Evolutionary conservation across 2,888 invertebrate species (phyloP).

Genomic region (Dorcus parallelipipedus): DNA sequence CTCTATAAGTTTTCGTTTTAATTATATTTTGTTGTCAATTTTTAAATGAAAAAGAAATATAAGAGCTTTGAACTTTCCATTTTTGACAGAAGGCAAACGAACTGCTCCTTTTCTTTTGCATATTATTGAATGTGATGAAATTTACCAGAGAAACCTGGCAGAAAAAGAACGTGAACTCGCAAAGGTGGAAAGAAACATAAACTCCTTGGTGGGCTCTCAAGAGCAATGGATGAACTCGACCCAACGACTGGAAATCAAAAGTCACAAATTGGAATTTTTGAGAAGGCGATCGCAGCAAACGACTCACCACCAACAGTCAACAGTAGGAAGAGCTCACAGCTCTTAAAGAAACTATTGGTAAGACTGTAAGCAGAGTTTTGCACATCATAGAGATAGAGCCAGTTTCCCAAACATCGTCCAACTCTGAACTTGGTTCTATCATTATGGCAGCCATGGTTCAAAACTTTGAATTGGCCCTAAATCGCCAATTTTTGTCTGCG

Average conservation of each 20-base stretch:
- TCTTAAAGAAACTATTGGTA: conserved; percentile 54
- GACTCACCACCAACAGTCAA: conserved; percentile 73
- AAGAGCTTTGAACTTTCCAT: too few species aligned
- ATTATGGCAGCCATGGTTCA: too few species aligned
- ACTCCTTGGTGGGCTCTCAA: conserved; percentile 31
- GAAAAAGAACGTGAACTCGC: conserved; percentile 43
- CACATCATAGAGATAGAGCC: too few species aligned
- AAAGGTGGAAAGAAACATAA: conserved; percentile 49
- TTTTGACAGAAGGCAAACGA: too few species aligned
- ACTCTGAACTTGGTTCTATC: too few species aligned
- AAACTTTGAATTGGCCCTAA: too few species aligned
- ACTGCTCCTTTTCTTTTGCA: neutral
- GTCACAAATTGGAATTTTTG: conserved; percentile 67
- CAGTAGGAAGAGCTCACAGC: conserved; percentile 70
- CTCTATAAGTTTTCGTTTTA: too few species aligned
- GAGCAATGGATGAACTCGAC: conserved; percentile 44
- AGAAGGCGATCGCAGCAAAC: conserved; percentile 70
- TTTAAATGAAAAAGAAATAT: too few species aligned
- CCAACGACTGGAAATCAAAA: conserved; percentile 63
- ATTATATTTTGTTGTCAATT: too few species aligned
- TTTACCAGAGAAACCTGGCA: conserved; percentile 30
- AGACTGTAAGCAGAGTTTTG: neutral
- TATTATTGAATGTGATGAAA: conserved; percentile 8
- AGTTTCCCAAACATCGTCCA: too few species aligned
- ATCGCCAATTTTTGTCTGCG: too few species aligned